phyloP scores from a whole-genome alignment of 2,113 vertebrate genomes.

The Sphaerodactylus townsendi region DNA sequence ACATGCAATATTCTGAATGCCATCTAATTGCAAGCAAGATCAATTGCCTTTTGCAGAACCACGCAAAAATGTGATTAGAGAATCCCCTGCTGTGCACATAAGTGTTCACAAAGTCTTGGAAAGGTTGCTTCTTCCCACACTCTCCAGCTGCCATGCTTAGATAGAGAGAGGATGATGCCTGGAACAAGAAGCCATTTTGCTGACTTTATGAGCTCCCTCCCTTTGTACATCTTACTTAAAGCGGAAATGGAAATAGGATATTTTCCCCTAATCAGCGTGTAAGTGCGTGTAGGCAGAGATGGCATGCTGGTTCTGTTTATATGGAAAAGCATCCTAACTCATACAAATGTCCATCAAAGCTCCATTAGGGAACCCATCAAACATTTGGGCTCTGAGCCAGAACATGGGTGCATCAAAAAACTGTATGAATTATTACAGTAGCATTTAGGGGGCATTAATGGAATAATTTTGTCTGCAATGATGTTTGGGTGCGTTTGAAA shows the following conservation, averaged over 20 bases:
- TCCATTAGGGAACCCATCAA: not conserved
- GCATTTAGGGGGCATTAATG: conserved; percentile 11
- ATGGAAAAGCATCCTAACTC: not conserved
- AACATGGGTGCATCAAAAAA: conserved; percentile 19
- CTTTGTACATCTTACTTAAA: not conserved
- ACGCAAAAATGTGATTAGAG: fast-evolving
- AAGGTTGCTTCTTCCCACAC: not conserved
- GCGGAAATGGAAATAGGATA: not conserved
- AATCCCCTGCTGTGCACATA: not conserved
- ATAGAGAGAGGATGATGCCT: not conserved
- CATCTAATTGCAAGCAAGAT: not conserved
- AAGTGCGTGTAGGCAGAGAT: not conserved
- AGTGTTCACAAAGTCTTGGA: not conserved
- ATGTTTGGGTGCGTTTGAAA: conserved; percentile 1
- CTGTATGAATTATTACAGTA: conserved; percentile 54
- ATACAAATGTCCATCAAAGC: conserved; percentile 13
- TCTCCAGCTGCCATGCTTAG: not conserved
- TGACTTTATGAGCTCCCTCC: not conserved
- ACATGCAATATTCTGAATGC: not conserved
- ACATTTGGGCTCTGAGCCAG: conserved; percentile 37
- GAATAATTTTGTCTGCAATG: conserved; percentile 12
- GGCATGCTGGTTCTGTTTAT: not conserved
- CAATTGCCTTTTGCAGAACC: not conserved
- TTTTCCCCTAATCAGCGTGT: not conserved
- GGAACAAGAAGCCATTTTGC: not conserved